A percentile compares a stretch with the other conserved stretches of the same genome.
These are phyloP conservation scores for Anguilla anguilla DNA, from an alignment of 2,797 vertebrate genomes.

Conservation along the genomic window DNA sequence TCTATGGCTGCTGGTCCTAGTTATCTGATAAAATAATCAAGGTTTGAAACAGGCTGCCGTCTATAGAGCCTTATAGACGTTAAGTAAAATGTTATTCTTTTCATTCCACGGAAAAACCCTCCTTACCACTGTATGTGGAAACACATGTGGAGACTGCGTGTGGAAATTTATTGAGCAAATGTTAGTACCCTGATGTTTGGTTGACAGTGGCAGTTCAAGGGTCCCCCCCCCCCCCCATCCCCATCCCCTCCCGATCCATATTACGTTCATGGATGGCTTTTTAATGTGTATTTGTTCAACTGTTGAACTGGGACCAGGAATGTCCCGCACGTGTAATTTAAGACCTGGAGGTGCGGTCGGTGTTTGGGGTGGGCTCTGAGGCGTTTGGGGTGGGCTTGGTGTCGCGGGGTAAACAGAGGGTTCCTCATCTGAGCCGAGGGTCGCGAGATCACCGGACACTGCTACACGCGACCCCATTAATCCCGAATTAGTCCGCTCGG, in stretches of 20 bases:
- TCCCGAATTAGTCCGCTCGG: background rate
- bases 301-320: background rate
- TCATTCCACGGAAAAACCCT: too few relatives aligned
- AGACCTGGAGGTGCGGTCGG: background rate
- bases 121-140: too few relatives aligned
- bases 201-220: background rate
- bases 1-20: too few relatives aligned
- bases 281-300: conserved; percentile 14
- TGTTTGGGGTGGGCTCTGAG: too few relatives aligned
- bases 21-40: too few relatives aligned
- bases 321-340: conserved; percentile 4
- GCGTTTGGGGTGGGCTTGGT: background rate
- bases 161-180: too few relatives aligned
- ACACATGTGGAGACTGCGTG: too few relatives aligned
- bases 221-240: background rate
- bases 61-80: too few relatives aligned
- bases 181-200: background rate
- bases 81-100: too few relatives aligned
- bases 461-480: background rate
- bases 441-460: background rate
- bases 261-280: background rate
- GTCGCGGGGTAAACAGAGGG: background rate
- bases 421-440: background rate
- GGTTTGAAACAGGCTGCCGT: too few relatives aligned
- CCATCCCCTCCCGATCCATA: background rate